Percentiles rank a stretch among this genome's conserved stretches.
phyloP scores from a whole-genome alignment of 2,113 vertebrate genomes.

The Turdus rufiventris region DNA sequence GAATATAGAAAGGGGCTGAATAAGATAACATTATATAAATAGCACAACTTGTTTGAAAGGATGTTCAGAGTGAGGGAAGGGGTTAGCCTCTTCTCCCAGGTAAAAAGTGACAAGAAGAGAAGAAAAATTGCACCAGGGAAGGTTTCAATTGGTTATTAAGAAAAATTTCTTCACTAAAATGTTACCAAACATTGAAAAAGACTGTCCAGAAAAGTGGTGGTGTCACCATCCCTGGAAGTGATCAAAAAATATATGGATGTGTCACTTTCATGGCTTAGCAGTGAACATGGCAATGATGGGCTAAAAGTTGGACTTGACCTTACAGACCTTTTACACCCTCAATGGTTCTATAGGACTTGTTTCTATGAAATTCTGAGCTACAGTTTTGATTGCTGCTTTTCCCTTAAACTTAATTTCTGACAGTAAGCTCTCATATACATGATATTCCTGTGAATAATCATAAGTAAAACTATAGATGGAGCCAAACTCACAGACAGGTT shows the following conservation, averaged over 20 bases:
- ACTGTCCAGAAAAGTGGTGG: neutral
- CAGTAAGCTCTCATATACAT: neutral
- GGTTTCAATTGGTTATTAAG: neutral
- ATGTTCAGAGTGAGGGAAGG: fast-evolving
- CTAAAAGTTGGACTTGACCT: neutral
- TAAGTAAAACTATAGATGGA: neutral
- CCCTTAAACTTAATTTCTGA: neutral
- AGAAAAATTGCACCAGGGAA: neutral
- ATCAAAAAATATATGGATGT: neutral
- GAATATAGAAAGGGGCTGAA: neutral
- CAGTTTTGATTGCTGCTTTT: neutral
- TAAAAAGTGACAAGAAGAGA: neutral
- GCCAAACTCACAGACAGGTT: neutral
- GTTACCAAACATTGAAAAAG: neutral
- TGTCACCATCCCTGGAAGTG: neutral
- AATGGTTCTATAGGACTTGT: neutral
- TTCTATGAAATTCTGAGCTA: neutral
- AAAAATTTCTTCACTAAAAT: neutral
- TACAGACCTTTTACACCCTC: neutral
- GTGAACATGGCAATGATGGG: neutral
- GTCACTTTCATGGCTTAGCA: neutral
- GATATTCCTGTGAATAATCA: neutral
- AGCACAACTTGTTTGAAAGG: neutral
- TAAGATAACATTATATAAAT: neutral
- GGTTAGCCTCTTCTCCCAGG: neutral